phyloP scores from a whole-genome alignment of 2,797 vertebrate genomes.

The Pipistrellus pygmaeus region DNA sequence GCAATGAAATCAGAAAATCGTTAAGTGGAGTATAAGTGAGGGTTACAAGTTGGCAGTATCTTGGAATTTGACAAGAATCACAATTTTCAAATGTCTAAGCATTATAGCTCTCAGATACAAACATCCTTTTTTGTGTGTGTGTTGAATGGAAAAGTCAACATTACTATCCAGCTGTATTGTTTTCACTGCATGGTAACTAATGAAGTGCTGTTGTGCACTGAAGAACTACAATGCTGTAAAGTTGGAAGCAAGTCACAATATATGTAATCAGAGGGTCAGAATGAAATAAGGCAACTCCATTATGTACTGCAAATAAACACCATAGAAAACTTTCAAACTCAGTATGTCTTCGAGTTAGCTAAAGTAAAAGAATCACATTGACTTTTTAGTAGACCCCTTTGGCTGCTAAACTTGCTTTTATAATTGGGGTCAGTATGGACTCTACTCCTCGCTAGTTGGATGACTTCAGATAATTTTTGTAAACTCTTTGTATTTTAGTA shows the following conservation, averaged over 20 bases:
- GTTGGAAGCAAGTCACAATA: conserved; percentile 63
- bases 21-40: conserved; percentile 78
- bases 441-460: not conserved
- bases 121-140: conserved; percentile 41
- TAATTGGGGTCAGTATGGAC: conserved; percentile 34
- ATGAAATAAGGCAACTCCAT: conserved; percentile 67
- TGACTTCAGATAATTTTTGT: conserved; percentile 44
- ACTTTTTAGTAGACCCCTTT: conserved; percentile 41
- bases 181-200: conserved; percentile 76
- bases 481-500: conserved; percentile 48
- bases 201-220: conserved; percentile 30
- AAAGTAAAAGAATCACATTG: conserved; percentile 53
- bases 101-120: conserved; percentile 76
- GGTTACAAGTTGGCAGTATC: conserved; percentile 70
- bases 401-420: conserved; percentile 55
- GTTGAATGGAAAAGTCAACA: conserved; percentile 78
- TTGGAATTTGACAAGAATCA: conserved; percentile 68
- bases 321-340: conserved; percentile 69
- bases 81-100: conserved; percentile 77
- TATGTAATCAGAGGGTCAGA: conserved; percentile 64
- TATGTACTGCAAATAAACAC: conserved; percentile 66
- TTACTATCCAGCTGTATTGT: conserved; percentile 77
- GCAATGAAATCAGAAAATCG: conserved; percentile 77
- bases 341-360: conserved; percentile 38
- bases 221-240: conserved; percentile 17